Percentiles rank a stretch among this genome's conserved stretches.
phyloP scores from a whole-genome alignment of 2,113 vertebrate genomes.

The Oenanthe melanoleuca region DNA sequence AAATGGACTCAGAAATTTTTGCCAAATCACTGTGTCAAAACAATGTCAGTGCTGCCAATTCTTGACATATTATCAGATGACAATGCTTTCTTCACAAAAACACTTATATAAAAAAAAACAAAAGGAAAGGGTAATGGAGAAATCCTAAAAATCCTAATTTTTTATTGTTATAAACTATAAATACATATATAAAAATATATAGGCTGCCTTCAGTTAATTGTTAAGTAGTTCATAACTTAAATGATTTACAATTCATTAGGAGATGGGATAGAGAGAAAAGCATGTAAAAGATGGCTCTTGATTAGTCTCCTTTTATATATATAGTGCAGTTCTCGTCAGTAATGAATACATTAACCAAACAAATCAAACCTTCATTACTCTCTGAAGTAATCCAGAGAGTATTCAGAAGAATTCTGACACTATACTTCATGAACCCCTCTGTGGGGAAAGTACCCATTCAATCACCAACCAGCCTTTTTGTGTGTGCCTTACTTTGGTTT shows the following conservation, averaged over 20 bases:
- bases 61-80: not conserved
- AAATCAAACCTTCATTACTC: not conserved
- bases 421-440: not conserved
- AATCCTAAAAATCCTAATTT: not conserved
- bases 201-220: not conserved
- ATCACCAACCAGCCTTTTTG: not conserved
- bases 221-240: not conserved
- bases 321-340: fast-evolving
- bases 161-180: not conserved
- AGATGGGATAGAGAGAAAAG: not conserved
- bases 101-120: not conserved
- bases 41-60: not conserved
- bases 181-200: not conserved
- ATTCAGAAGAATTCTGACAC: not conserved
- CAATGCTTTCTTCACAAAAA: not conserved
- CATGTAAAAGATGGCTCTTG: not conserved
- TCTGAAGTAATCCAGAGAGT: not conserved
- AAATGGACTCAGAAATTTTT: not conserved
- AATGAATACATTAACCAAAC: not conserved
- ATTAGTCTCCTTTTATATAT: not conserved
- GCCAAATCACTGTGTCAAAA: not conserved
- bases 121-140: not conserved
- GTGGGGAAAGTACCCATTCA: not conserved
- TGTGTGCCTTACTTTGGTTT: not conserved
- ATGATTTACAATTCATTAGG: not conserved